Conservation (phyloP, 2,888 invertebrate species). For the Celastrina argiolus region DNA sequence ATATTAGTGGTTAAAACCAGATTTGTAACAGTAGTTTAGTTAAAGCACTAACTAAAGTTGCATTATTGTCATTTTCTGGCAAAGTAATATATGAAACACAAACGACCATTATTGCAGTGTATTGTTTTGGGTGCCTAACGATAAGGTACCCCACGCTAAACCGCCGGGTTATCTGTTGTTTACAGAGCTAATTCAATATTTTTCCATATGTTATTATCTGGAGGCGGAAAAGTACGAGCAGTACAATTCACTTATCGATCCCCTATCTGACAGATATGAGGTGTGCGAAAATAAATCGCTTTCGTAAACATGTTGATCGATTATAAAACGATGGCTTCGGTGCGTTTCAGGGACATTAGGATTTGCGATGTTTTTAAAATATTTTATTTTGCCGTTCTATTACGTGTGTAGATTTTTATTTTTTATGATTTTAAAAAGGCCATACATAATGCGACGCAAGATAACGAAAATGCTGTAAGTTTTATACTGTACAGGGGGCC, state of each 20-base stretch:
- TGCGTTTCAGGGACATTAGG: neutral
- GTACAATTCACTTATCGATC: slow-evolving; percentile 20
- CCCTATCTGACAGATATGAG: slow-evolving; percentile 8
- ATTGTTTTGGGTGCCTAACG: neutral
- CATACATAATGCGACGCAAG: no score
- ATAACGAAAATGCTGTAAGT: no score
- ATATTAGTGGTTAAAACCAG: no score
- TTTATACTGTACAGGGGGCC: no score
- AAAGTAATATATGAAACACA: neutral
- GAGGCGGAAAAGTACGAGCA: slow-evolving; percentile 15
- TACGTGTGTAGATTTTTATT: no score
- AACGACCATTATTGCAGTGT: neutral
- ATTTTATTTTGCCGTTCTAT: neutral
- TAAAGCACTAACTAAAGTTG: no score
- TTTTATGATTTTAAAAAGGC: no score
- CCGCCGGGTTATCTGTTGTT: slow-evolving; percentile 13
- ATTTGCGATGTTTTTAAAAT: neutral
- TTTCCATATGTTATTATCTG: slow-evolving; percentile 18
- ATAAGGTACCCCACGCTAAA: neutral
- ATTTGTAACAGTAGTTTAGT: no score
- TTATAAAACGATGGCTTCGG: slow-evolving; percentile 10
- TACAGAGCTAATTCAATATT: slow-evolving; percentile 21
- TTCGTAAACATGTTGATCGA: slow-evolving; percentile 19
- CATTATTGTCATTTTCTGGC: no score
- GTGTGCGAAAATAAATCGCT: slow-evolving; percentile 16